These are phyloP conservation scores for Tiliacea aurago DNA, from an alignment of 2,888 invertebrate genomes.

Conservation along the genomic window DNA sequence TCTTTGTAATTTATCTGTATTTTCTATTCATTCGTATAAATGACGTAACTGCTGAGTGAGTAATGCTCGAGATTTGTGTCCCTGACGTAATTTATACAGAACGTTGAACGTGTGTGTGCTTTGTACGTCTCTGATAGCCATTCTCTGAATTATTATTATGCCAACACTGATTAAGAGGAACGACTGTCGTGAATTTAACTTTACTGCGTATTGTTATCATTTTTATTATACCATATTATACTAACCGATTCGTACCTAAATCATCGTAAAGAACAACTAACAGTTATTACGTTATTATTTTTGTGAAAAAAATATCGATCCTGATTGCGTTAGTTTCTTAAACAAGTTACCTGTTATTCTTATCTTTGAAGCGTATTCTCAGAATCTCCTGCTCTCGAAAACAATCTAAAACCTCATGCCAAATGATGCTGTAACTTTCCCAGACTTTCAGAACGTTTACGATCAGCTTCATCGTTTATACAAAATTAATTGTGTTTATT, in stretches of 20 bases:
- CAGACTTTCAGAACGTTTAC: conserved; percentile 41
- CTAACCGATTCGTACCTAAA: conserved; percentile 35
- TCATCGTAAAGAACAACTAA: not conserved
- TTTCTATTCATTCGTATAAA: conserved; percentile 60
- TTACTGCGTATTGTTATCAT: conserved; percentile 59
- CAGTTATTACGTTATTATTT: not conserved
- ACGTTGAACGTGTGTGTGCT: conserved; percentile 44
- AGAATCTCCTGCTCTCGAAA: conserved; percentile 43
- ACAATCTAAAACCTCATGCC: conserved; percentile 39
- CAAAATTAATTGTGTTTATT: conserved; percentile 28
- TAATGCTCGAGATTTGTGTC: conserved; percentile 65
- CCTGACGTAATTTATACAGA: conserved; percentile 64
- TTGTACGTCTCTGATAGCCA: conserved; percentile 60
- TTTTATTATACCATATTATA: conserved; percentile 49
- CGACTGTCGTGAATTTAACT: conserved; percentile 66
- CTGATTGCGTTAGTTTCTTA: conserved; percentile 13
- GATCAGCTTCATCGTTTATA: conserved; percentile 28
- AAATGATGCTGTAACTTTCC: conserved; percentile 47
- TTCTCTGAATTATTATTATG: conserved; percentile 69
- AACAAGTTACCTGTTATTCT: conserved; percentile 36
- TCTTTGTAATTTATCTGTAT: conserved; percentile 53
- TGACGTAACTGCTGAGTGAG: conserved; percentile 60
- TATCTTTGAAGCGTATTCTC: conserved; percentile 42
- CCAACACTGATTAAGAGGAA: conserved; percentile 67
- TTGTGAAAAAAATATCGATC: not conserved